Evolutionary conservation across 2,888 invertebrate species (phyloP), one percentile per base, ranked within the genome.

Genomic region (Ormyrus pomaceus): DNA sequence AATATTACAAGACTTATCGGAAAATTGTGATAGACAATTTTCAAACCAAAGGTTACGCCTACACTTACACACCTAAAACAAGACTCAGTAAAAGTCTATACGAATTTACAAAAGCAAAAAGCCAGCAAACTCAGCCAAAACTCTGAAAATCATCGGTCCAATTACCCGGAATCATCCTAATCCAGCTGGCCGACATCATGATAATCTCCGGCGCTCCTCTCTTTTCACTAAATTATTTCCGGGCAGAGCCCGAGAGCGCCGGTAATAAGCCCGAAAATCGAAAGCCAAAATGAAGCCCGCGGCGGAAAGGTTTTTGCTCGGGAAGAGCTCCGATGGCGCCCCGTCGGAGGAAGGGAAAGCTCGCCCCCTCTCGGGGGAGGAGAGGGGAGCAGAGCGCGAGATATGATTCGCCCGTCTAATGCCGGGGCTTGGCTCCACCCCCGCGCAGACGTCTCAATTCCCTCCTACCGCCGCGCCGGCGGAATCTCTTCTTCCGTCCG

Each of bases 391-490:
- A 51, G 59, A 46, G 19, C 58, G 45, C 53, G 68, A 71, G 71
- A 50, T 80, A 73, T 77, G 81, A 71, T 78, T 75, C 71, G 81
- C 34, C 70, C n/a, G 72, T 50, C 68, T 68, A 19, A 74, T 64
- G 13, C 51, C 59, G 19, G 70, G 55, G 6, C 46, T 11, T 51
- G 64, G 71, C 81, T 81, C 81, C 78, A 72, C 81, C 78, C 72
- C 9, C 59, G 48, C 19, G 45, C n/a, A n/a, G 50, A 81, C 78
- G 76, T 79, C 81, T 79, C 81, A 79, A 81, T 81, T 76, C 73
- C 81, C 68, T 73, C 81, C 71, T 72, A 72, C 64, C 55, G 3
- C 8, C 45, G 13, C 6, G 34, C 45, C 10, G 10, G 53, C 65
- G 9, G 6, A 19, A 13, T 8, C 53, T 53, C 66, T 58, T 13